These are phyloP conservation scores for Ariopsis seemanni DNA, from an alignment of 2,113 vertebrate genomes.

Conservation along the genomic window DNA sequence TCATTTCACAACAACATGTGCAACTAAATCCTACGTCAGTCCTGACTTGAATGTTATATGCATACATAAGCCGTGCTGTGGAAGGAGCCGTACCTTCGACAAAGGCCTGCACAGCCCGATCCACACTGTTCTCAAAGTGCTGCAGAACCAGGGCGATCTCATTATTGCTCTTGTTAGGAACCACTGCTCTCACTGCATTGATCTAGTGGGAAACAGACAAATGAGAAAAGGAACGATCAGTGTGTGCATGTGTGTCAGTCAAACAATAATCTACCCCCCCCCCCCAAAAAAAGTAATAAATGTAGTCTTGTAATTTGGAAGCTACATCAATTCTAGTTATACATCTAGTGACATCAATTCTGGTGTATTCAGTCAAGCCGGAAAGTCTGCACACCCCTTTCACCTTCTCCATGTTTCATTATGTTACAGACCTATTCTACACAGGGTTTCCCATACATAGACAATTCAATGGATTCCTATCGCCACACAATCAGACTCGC, in stretches of 20 bases:
- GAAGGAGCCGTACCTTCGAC: conserved; percentile 82
- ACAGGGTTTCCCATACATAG: too few relatives aligned
- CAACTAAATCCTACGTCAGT: not conserved
- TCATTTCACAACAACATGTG: not conserved
- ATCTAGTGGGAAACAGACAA: conserved; percentile 72
- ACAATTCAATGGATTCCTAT: too few relatives aligned
- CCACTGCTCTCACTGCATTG: conserved; percentile 86
- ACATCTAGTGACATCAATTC: not conserved
- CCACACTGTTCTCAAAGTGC: conserved; percentile 93
- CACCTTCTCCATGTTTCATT: too few relatives aligned
- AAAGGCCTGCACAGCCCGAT: conserved; percentile 91
- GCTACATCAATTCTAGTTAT: not conserved
- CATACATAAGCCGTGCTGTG: not conserved
- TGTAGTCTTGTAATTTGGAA: not conserved
- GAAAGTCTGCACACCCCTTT: too few relatives aligned
- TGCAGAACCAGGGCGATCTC: conserved; percentile 94
- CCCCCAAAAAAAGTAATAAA: not conserved
- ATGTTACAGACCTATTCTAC: too few relatives aligned
- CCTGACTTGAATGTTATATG: not conserved
- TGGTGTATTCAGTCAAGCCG: not conserved
- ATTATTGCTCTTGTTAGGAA: conserved; percentile 97
- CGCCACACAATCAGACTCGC: too few relatives aligned
- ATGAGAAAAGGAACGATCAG: not conserved
- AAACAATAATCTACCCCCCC: not conserved
- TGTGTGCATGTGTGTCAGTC: not conserved